Conservation (phyloP, 2,797 vertebrate species). For the Pseudomugil gertrudae region DNA sequence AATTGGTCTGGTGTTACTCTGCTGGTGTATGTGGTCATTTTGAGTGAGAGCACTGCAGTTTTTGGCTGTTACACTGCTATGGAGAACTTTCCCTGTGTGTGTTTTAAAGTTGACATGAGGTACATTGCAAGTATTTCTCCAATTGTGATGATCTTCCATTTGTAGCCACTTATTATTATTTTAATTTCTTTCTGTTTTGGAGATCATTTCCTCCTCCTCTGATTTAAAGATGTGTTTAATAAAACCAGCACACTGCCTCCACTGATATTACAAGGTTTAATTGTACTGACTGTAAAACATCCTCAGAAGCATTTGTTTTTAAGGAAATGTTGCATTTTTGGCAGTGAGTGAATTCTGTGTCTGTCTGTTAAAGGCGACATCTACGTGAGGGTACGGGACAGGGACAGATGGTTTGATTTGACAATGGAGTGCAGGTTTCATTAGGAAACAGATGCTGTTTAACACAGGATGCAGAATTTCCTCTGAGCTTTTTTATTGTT, state of each 20-base stretch:
- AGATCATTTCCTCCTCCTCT: background rate
- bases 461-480: constrained; percentile 84
- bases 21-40: constrained; percentile 59
- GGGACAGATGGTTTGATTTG: constrained; percentile 62
- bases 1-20: constrained; percentile 51
- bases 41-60: constrained; percentile 34
- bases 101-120: constrained; percentile 53
- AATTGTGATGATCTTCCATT: constrained; percentile 16
- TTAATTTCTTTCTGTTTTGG: background rate
- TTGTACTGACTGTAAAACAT: background rate
- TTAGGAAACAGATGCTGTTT: constrained; percentile 78
- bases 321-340: background rate
- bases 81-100: constrained; percentile 50
- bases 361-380: background rate
- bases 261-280: background rate
- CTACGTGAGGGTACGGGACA: constrained; percentile 38
- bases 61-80: constrained; percentile 38
- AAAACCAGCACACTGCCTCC: background rate
- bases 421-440: constrained; percentile 71
- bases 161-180: constrained; percentile 3
- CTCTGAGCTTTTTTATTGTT: constrained; percentile 51
- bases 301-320: background rate
- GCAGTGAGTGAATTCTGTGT: background rate
- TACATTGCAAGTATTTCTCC: constrained; percentile 9
- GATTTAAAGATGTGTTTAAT: background rate